phyloP scores from a whole-genome alignment of 2,113 vertebrate genomes.

The Sceloporus undulatus region DNA sequence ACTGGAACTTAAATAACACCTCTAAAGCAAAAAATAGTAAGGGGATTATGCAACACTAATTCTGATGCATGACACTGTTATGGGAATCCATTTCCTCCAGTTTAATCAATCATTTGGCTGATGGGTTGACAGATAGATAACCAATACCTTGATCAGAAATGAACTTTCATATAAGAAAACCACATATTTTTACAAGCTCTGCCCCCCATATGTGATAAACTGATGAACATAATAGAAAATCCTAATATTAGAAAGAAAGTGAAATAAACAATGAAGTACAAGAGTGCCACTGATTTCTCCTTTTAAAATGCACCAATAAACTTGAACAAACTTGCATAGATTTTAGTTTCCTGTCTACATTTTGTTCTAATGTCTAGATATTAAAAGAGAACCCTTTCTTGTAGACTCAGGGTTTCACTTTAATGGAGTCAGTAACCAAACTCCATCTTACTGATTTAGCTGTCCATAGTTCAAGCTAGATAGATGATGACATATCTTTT shows the following conservation, averaged over 20 bases:
- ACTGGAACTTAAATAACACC: constrained; percentile 26
- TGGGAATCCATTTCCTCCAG: not conserved
- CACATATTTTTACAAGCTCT: not conserved
- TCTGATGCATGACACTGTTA: not conserved
- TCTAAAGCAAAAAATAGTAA: constrained; percentile 2
- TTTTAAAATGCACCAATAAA: not conserved
- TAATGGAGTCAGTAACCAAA: constrained; percentile 19
- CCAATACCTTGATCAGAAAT: not conserved
- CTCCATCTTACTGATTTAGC: constrained; percentile 39
- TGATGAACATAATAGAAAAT: not conserved
- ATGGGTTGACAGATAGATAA: not conserved
- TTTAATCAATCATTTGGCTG: not conserved
- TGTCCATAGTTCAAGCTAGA: constrained; percentile 22
- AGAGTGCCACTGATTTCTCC: not conserved
- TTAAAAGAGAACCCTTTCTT: not conserved
- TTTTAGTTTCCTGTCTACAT: not conserved
- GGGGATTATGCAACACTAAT: not conserved
- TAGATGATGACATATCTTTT: constrained; percentile 36
- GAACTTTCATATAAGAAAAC: not conserved
- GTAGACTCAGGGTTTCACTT: constrained; percentile 32
- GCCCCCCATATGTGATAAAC: not conserved
- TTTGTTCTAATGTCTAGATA: constrained; percentile 22
- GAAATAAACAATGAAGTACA: not conserved
- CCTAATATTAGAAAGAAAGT: not conserved
- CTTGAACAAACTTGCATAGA: not conserved